Conservation (phyloP, 2,888 invertebrate species). For the Caprella mutica region DNA sequence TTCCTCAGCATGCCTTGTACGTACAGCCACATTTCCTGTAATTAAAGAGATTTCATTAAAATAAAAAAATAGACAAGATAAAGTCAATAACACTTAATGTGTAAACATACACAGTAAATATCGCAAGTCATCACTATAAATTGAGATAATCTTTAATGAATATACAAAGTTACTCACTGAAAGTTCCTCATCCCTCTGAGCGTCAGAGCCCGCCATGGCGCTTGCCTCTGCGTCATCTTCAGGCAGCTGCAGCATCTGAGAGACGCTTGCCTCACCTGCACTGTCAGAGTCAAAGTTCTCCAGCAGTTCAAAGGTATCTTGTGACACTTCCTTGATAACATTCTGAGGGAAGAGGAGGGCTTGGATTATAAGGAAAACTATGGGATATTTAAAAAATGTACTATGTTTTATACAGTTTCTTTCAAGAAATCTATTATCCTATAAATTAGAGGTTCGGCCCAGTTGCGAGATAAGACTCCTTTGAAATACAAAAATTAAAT, state of each 20-base stretch:
- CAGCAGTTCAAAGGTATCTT: slow-evolving; percentile 53
- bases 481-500: too few species aligned
- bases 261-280: not conserved
- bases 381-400: not conserved
- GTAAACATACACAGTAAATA: too few species aligned
- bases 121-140: too few species aligned
- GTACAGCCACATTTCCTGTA: slow-evolving; percentile 81
- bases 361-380: not conserved
- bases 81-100: too few species aligned
- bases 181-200: slow-evolving; percentile 87
- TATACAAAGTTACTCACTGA: too few species aligned
- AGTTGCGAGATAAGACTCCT: too few species aligned
- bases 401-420: not conserved
- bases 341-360: slow-evolving; percentile 45
- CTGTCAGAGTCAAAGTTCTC: slow-evolving; percentile 38
- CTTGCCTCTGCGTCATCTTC: slow-evolving; percentile 77
- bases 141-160: too few species aligned
- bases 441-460: not conserved
- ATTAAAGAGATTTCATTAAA: not conserved
- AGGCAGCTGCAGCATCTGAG: slow-evolving; percentile 12
- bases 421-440: not conserved
- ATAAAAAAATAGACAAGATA: too few species aligned
- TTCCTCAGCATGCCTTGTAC: slow-evolving; percentile 95
- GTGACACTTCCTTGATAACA: slow-evolving; percentile 60
- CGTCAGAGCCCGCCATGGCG: slow-evolving; percentile 73